Conservation (phyloP, 2,888 invertebrate species). For the Formica aserva region DNA sequence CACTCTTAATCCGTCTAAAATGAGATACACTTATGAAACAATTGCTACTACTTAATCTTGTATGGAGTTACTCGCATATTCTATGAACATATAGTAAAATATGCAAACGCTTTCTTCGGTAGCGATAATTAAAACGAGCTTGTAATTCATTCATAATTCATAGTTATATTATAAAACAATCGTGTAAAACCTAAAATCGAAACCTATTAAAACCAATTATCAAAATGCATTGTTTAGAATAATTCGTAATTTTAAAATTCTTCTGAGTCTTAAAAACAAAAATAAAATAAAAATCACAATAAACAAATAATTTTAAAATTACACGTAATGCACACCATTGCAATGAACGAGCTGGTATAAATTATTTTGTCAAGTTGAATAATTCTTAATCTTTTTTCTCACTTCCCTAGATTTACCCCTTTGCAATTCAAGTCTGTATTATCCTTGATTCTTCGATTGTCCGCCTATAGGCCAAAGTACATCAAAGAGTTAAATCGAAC, state of each 20-base stretch:
- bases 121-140: constrained; percentile 14
- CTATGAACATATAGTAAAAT: constrained; percentile 1
- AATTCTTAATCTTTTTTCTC: background rate
- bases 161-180: background rate
- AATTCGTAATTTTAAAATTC: background rate
- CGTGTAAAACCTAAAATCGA: background rate
- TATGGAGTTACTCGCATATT: background rate
- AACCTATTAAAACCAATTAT: background rate
- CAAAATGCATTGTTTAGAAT: background rate
- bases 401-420: background rate
- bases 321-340: background rate
- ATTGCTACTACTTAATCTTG: constrained; percentile 5
- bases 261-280: background rate
- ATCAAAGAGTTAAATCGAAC: constrained; percentile 11
- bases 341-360: background rate
- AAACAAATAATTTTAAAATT: background rate
- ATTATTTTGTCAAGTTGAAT: background rate
- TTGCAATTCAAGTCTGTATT: no score
- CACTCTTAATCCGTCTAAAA: background rate
- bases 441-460: background rate
- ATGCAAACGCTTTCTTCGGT: background rate
- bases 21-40: background rate
- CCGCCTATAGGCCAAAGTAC: background rate
- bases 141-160: background rate
- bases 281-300: background rate